Conservation (phyloP, 2,113 vertebrate genomes). For the Willisornis vidua region DNA sequence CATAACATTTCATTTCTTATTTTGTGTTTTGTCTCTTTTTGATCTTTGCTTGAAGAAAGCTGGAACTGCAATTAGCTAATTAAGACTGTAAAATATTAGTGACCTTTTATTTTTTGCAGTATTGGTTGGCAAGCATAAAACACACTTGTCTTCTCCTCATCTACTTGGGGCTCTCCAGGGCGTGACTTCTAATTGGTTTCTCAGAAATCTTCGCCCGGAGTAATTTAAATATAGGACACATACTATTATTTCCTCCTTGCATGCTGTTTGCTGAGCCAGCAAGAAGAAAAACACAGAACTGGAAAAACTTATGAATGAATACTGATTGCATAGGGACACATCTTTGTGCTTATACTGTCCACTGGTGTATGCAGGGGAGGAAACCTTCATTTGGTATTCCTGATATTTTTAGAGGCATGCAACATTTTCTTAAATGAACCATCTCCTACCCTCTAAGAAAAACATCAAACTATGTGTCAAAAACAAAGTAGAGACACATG, state of each 20-base stretch:
- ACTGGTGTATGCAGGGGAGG: not conserved
- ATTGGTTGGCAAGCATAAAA: not conserved
- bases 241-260: not conserved
- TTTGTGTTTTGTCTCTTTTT: not conserved
- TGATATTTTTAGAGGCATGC: not conserved
- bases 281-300: not conserved
- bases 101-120: conserved; percentile 12
- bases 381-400: not conserved
- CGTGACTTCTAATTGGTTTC: not conserved
- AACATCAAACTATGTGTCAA: not conserved
- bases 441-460: not conserved
- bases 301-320: not conserved
- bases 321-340: not conserved
- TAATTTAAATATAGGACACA: not conserved
- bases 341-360: not conserved
- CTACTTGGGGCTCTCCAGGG: not conserved
- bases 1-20: not conserved
- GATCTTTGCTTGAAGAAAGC: not conserved
- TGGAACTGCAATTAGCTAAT: not conserved
- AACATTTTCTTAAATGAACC: not conserved
- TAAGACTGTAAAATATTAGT: conserved; percentile 4
- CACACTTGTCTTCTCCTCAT: not conserved
- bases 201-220: not conserved
- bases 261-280: not conserved
- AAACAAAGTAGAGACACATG: not conserved